Base-by-base conservation (phyloP, 1,140 invertebrate species). In the Eupristina koningsbergeri region DNA sequence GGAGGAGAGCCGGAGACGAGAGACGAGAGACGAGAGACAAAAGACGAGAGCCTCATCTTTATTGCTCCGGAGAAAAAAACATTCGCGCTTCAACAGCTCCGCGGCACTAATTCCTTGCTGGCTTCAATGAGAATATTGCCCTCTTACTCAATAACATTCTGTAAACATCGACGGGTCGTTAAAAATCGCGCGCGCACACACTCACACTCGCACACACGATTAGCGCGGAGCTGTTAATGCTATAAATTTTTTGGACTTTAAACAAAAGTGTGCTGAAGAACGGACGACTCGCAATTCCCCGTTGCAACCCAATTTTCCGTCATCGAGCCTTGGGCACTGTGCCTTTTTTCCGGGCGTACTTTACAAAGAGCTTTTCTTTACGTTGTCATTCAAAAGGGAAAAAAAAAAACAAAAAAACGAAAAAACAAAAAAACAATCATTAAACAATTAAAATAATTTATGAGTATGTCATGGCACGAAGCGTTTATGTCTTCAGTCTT, bases 401-500 rank as follows among this genome's bases (percentile, higher is more conserved):
- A n/a, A n/a, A n/a, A n/a, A n/a, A n/a, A n/a, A n/a, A n/a, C n/a
- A n/a, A n/a, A n/a, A n/a, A n/a, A n/a, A n/a, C n/a, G n/a, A n/a
- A n/a, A n/a, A n/a, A n/a, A n/a, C n/a, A n/a, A n/a, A n/a, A n/a
- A n/a, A n/a, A n/a, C n/a, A n/a, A n/a, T n/a, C n/a, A n/a, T n/a
- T n/a, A n/a, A n/a, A n/a, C n/a, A 17, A 71, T 71, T 11, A 71
- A 71, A 41, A 9, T 71, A 36, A 71, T 71, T 71, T 71, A 71
- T 41, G 67, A 71, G 67, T 41, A 50, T 36, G 47, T 81, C 86
- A 85, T 81, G 86, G 82, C 85, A 85, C 85, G 83, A 81, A 89
- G 88, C 64, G 31, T 67, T 88, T 85, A 87, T 86, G 86, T 86
- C 85, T 87, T 86, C 86, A 86, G 83, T 50, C 84, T 75, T 75